Percentiles rank a stretch among this genome's conserved stretches.
Evolutionary conservation across 2,113 vertebrate species (phyloP).

Genomic region (Candoia aspera): DNA sequence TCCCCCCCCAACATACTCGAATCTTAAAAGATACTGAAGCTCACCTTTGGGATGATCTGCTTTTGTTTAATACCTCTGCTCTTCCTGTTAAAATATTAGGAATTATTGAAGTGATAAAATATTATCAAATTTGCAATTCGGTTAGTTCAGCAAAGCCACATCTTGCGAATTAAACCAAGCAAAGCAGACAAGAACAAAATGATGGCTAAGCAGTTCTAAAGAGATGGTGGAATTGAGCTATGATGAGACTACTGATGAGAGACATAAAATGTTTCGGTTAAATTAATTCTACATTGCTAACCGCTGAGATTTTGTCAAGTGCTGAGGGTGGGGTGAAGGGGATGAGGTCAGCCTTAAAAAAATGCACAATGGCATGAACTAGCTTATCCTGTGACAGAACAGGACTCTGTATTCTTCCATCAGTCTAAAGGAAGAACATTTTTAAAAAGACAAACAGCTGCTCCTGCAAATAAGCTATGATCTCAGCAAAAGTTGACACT

Average conservation of each 20-base stretch:
- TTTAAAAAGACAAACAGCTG: background rate
- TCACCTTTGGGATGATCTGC: constrained; percentile 97
- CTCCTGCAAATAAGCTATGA: background rate
- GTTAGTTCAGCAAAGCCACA: constrained; percentile 66
- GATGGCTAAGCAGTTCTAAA: no score
- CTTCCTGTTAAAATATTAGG: constrained; percentile 85
- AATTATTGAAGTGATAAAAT: constrained; percentile 36
- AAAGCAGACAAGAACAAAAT: constrained; percentile 41
- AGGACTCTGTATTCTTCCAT: background rate
- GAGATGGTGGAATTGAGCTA: background rate
- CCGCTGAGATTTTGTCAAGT: background rate
- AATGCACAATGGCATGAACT: background rate
- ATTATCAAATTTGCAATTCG: background rate
- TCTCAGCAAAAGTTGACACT: background rate
- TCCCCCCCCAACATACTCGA: no score
- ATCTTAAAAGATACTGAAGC: background rate
- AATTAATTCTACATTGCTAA: background rate
- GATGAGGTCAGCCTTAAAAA: background rate
- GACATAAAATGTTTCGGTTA: background rate
- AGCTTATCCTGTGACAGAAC: background rate
- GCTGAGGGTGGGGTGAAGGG: background rate
- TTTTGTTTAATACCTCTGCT: constrained; percentile 86
- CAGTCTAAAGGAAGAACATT: background rate
- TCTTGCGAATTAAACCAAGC: constrained; percentile 45
- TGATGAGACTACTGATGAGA: background rate